These are phyloP conservation scores for Odobenus rosmarus DNA, from an alignment of 2,113 vertebrate species.

Conservation along the genomic window DNA sequence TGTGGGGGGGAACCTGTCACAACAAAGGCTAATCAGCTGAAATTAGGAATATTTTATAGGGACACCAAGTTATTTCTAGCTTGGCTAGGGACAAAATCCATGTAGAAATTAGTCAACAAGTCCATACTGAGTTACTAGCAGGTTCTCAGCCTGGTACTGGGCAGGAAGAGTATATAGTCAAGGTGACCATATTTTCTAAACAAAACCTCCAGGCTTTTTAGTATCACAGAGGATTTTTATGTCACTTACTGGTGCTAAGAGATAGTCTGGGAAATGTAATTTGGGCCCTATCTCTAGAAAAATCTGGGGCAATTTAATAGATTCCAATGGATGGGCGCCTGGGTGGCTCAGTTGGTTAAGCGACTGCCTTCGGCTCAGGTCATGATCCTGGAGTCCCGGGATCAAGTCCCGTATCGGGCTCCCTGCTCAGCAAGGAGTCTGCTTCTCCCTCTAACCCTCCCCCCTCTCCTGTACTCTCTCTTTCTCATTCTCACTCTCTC, in stretches of 20 bases:
- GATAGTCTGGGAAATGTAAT: neutral
- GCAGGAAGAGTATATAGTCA: neutral
- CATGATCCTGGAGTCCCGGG: too few relatives aligned
- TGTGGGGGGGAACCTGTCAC: neutral
- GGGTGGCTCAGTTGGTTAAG: too few relatives aligned
- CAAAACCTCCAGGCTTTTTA: neutral
- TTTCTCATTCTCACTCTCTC: too few relatives aligned
- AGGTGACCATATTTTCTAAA: neutral
- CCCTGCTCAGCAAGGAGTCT: too few relatives aligned
- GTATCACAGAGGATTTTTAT: neutral
- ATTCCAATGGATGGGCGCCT: neutral
- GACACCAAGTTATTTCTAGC: neutral
- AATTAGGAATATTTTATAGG: constrained; percentile 47
- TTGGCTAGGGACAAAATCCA: constrained; percentile 15
- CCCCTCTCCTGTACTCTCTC: too few relatives aligned
- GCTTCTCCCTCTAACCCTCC: too few relatives aligned
- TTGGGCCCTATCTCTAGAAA: neutral
- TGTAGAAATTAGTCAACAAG: constrained; percentile 13
- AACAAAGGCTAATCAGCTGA: constrained; percentile 47
- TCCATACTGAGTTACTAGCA: neutral
- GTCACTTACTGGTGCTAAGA: neutral
- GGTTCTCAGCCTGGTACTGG: neutral
- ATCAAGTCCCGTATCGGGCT: too few relatives aligned
- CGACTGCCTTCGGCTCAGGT: too few relatives aligned
- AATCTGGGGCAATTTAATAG: neutral